Conservation (phyloP, 2,113 vertebrate species). For the Phalacrocorax aristotelis region DNA sequence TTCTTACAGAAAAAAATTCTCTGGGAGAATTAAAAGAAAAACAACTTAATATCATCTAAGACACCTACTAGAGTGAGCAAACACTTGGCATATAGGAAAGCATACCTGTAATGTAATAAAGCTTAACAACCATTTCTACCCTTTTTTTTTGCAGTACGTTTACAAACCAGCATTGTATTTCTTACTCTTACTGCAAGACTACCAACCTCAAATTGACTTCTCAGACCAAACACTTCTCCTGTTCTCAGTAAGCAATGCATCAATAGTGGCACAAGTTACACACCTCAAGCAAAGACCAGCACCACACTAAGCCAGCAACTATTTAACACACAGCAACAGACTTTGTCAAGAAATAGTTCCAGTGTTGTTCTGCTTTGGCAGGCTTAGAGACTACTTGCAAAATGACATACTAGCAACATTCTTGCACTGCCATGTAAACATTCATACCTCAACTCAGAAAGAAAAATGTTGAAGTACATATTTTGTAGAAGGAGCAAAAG, state of each 20-base stretch:
- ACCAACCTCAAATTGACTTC: neutral
- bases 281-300: neutral
- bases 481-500: neutral
- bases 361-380: neutral
- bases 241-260: neutral
- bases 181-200: neutral
- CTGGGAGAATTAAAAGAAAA: neutral
- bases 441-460: neutral
- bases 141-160: neutral
- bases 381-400: neutral
- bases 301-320: neutral
- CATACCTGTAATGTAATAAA: neutral
- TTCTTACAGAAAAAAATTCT: neutral
- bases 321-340: neutral
- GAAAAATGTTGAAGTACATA: rapidly evolving
- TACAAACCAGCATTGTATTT: neutral
- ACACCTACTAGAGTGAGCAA: neutral
- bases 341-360: neutral
- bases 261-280: neutral
- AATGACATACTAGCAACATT: neutral
- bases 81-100: neutral
- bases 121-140: neutral
- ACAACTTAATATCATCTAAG: neutral
- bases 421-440: neutral
- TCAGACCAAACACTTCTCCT: rapidly evolving